Evolutionary conservation across 35 echinoderm and acorn worm genomes (phyloP).

Genomic region (Lytechinus pictus): DNA sequence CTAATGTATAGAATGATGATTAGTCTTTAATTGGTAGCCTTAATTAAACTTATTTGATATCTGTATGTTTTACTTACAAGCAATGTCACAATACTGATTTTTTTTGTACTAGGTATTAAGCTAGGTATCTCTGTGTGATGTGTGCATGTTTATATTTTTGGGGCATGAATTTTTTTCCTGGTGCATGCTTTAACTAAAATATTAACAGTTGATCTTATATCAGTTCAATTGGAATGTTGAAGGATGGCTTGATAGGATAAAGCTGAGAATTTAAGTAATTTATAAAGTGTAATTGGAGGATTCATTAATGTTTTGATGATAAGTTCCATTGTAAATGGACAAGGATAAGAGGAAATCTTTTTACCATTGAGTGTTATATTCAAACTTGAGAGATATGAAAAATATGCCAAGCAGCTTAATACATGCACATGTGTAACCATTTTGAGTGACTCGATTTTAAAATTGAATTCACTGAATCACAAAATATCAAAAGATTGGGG

Average conservation of each 20-base stretch:
- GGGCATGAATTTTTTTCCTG: not conserved
- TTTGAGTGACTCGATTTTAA: not conserved
- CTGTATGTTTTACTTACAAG: no score
- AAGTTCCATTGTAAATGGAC: not conserved
- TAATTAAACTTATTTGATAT: not conserved
- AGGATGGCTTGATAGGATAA: not conserved
- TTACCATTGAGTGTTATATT: not conserved
- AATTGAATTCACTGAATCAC: not conserved
- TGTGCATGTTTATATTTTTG: not conserved
- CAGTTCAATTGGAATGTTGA: not conserved
- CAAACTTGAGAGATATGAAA: not conserved
- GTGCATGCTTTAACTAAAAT: slow-evolving; percentile 1
- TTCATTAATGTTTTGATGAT: not conserved
- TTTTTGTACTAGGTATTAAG: not conserved
- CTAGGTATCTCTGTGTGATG: not conserved
- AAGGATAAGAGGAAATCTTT: not conserved
- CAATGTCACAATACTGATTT: not conserved
- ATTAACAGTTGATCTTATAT: not conserved
- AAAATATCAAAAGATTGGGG: not conserved
- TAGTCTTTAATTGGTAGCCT: not conserved
- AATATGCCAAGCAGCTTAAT: not conserved
- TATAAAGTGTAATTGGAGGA: not conserved
- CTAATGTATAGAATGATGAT: not conserved
- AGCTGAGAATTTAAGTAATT: not conserved
- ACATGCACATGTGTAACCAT: not conserved